phyloP scores from a whole-genome alignment of 35 echinoderm and acorn worm species.

The Ophiothrix spiculata region DNA sequence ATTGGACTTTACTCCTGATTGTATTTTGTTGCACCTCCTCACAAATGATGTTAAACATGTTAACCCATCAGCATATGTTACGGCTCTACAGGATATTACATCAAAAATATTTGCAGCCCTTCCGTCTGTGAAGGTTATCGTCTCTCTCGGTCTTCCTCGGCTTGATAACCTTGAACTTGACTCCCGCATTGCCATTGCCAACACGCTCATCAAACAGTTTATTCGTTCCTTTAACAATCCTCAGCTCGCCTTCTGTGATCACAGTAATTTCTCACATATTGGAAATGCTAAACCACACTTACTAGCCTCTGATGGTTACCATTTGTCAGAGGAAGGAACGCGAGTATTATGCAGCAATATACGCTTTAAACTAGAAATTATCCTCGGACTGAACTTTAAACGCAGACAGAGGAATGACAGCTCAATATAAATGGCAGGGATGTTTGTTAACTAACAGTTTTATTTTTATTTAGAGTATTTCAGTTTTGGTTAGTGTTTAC shows the following conservation, averaged over 20 bases:
- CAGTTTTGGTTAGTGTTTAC: neutral
- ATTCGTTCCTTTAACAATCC: neutral
- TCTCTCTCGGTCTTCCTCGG: neutral
- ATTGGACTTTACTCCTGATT: neutral
- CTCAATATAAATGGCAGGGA: no score
- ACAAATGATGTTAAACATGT: neutral
- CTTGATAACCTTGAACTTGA: neutral
- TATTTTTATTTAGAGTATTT: neutral
- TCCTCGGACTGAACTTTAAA: neutral
- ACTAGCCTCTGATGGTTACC: neutral
- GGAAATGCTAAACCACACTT: neutral
- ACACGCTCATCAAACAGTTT: neutral
- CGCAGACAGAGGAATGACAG: no score
- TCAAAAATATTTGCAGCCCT: neutral
- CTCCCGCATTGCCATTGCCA: neutral
- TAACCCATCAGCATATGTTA: no score
- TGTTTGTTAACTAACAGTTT: no score
- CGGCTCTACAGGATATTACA: neutral
- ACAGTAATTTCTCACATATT: neutral
- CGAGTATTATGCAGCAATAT: neutral
- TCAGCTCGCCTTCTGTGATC: neutral
- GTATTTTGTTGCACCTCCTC: neutral
- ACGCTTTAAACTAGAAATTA: neutral
- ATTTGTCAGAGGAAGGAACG: neutral
- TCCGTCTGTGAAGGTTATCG: neutral